Conservation (phyloP, 2,797 vertebrate genomes). For the Zenarchopterus dispar region DNA sequence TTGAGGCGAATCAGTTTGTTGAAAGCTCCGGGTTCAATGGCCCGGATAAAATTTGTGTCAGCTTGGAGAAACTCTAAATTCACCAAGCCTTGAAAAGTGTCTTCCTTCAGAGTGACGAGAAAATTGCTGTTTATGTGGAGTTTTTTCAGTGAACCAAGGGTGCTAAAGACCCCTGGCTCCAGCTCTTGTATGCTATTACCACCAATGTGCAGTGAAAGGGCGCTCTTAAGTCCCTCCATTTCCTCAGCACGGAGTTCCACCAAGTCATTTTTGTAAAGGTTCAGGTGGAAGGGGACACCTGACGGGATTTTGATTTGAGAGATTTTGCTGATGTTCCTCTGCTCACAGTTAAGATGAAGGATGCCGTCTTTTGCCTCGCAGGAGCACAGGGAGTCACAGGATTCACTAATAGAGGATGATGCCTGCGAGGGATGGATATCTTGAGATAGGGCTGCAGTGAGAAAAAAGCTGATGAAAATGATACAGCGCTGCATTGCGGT, state of each 20-base stretch:
- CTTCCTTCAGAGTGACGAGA: slow-evolving; percentile 93
- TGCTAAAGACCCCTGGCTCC: slow-evolving; percentile 92
- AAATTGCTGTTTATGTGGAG: slow-evolving; percentile 99
- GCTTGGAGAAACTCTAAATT: slow-evolving; percentile 98
- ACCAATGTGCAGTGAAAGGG: slow-evolving; percentile 93
- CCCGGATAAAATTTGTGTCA: slow-evolving; percentile 96
- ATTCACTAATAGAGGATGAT: slow-evolving; percentile 78
- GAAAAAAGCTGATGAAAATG: slow-evolving; percentile 82
- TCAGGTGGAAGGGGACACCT: slow-evolving; percentile 92
- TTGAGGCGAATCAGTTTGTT: slow-evolving; percentile 96
- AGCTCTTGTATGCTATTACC: slow-evolving; percentile 97
- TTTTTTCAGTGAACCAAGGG: slow-evolving; percentile 90
- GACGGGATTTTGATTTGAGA: slow-evolving; percentile 91
- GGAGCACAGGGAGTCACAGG: slow-evolving; percentile 89
- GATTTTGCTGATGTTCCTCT: slow-evolving; percentile 90
- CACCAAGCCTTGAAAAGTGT: slow-evolving; percentile 94
- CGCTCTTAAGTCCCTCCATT: slow-evolving; percentile 89
- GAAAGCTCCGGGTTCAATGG: slow-evolving; percentile 96
- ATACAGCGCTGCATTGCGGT: slow-evolving; percentile 90
- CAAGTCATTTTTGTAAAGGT: slow-evolving; percentile 93
- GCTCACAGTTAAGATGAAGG: slow-evolving; percentile 92
- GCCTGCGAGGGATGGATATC: slow-evolving; percentile 81
- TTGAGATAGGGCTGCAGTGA: slow-evolving; percentile 77
- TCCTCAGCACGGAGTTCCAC: slow-evolving; percentile 88
- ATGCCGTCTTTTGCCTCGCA: slow-evolving; percentile 93